Evolutionary conservation across 2,797 vertebrate genomes (phyloP).

Genomic region (Spondyliosoma cantharus): DNA sequence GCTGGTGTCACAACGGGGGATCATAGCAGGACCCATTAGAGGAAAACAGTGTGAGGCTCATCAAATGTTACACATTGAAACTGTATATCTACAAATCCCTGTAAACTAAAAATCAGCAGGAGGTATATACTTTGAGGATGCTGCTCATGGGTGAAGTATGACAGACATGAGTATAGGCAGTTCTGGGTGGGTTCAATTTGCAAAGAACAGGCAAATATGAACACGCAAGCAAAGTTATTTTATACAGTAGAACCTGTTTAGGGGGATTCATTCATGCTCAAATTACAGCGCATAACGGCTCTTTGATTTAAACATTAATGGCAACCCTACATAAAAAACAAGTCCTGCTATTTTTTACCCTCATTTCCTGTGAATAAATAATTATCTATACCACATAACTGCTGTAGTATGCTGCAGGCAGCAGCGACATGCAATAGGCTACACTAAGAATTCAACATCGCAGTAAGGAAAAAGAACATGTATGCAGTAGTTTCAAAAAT

Average conservation of each 20-base stretch:
- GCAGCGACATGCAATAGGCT: neutral
- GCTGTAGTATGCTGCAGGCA: neutral
- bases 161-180: neutral
- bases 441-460: neutral
- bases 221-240: neutral
- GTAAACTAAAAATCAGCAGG: slow-evolving; percentile 20
- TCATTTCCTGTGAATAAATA: slow-evolving; percentile 2
- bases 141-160: slow-evolving; percentile 7
- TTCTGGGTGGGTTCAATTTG: neutral
- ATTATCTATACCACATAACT: slow-evolving; percentile 1
- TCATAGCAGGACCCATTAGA: slow-evolving; percentile 25
- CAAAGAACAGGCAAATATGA: slow-evolving; percentile 3
- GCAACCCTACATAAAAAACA: neutral
- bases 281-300: neutral
- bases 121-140: slow-evolving; percentile 4
- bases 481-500: neutral
- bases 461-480: neutral
- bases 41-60: slow-evolving; percentile 30
- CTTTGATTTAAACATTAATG: neutral
- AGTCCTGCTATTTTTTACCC: neutral
- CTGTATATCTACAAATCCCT: slow-evolving; percentile 6
- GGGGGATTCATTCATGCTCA: neutral
- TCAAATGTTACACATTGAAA: slow-evolving; percentile 26
- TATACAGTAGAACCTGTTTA: neutral
- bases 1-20: slow-evolving; percentile 41